Evolutionary conservation across 2,888 invertebrate genomes (phyloP).

Genomic region (Kryphioiulus occultus): DNA sequence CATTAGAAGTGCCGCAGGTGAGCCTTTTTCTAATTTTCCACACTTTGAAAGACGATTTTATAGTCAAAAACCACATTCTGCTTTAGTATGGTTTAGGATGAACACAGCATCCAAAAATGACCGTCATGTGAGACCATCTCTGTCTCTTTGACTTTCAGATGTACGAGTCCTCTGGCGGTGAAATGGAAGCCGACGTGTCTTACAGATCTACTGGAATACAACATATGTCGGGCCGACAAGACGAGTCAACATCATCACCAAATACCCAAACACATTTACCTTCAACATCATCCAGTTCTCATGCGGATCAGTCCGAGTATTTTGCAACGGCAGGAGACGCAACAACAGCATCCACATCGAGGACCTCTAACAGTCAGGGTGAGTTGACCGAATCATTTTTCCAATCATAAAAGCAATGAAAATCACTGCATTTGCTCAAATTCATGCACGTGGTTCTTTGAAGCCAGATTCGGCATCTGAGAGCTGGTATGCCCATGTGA

Average conservation of each 20-base stretch:
- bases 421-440: conserved; percentile 43
- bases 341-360: conserved; percentile 13
- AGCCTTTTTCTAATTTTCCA: neutral
- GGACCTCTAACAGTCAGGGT: conserved; percentile 40
- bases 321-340: neutral
- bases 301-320: neutral
- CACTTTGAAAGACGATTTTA: neutral
- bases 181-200: conserved; percentile 11
- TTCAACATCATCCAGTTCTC: conserved; percentile 44
- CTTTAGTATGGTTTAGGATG: too few relatives aligned
- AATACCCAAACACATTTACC: conserved; percentile 22
- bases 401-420: neutral
- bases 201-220: neutral
- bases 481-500: neutral
- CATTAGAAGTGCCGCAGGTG: conserved; percentile 40
- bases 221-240: neutral
- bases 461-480: neutral
- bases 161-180: conserved; percentile 33
- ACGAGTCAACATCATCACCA: conserved; percentile 41
- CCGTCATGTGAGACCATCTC: neutral
- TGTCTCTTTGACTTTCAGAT: neutral
- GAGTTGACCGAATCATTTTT: conserved; percentile 20
- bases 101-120: too few relatives aligned
- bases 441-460: neutral
- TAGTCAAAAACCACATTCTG: too few relatives aligned